Base-by-base conservation (phyloP, 2,888 invertebrate species). In the Agonopterix heracliana region DNA sequence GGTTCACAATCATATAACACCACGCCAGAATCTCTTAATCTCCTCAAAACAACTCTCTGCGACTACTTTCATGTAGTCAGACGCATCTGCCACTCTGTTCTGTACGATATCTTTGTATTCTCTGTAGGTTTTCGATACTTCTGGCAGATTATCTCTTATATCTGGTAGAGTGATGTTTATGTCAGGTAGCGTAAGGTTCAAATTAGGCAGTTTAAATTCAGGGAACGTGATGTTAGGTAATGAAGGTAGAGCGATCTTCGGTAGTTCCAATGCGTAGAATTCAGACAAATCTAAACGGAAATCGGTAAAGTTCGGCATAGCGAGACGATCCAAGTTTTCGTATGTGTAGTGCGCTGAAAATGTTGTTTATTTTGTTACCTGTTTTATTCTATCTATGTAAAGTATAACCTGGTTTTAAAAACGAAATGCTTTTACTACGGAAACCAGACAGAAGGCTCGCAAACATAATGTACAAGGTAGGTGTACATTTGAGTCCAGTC, bases 31-130 rank as follows among this genome's bases (percentile, higher is more conserved):
- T 1, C 84, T 70, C 10, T 77, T 62, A 4, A 90, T 68, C 56
- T 89, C 90, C 49, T 88, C 85, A 49, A 74, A 77, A 54, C 91
- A 85, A 66, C 91, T 91, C 9, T 82, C 81, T 0, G 89, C 89
- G 0, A 91, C 89, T 0, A 89, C 82, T 47, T 76, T 77, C 17
- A 90, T 60, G 59, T 91, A 91, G 36, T 89, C 86, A 0, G 89
- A 85, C 0, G 90, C 87, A 53, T 90, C 89, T 1, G 75, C 71
- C 54, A 90, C 68, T 59, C 89, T 80, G 49, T 90, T 88, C 49
- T 86, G 77, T 0, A 90, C 81, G 17, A 85, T 82, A 36, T 81
- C 71, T 61, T 86, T 90, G 53, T 90, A 81, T 53, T 81, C 80
- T 34, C 73, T 66, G 48, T 84, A 89, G 0, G 81, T 69, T 54